phyloP scores from a whole-genome alignment of 2,888 invertebrate genomes.

The Pandemis cinnamomeana region DNA sequence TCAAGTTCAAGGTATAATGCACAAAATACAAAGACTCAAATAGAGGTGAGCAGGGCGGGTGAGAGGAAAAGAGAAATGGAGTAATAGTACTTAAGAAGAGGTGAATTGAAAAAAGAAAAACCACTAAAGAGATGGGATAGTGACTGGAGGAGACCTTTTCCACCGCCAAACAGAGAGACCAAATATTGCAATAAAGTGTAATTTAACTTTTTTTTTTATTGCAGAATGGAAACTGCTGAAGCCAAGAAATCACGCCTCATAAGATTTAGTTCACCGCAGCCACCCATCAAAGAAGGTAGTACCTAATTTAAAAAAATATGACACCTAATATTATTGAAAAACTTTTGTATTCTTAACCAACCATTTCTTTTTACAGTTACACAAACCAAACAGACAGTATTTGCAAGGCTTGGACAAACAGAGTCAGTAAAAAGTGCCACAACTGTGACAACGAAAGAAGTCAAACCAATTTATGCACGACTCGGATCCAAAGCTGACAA shows the following conservation, averaged over 20 bases:
- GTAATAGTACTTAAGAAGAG: too few species aligned
- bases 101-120: too few species aligned
- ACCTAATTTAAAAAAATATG: not conserved
- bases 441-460: slow-evolving; percentile 45
- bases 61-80: too few species aligned
- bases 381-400: slow-evolving; percentile 65
- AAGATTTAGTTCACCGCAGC: slow-evolving; percentile 58
- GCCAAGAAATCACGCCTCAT: slow-evolving; percentile 70
- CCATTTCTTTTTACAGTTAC: slow-evolving; percentile 37
- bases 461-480: slow-evolving; percentile 71
- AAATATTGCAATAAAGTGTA: too few species aligned
- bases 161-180: too few species aligned
- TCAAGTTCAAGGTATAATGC: too few species aligned
- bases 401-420: slow-evolving; percentile 71
- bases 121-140: too few species aligned
- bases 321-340: not conserved
- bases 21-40: too few species aligned
- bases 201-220: slow-evolving; percentile 36
- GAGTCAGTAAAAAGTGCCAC: slow-evolving; percentile 52
- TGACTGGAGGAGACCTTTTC: too few species aligned
- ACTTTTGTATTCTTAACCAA: not conserved
- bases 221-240: slow-evolving; percentile 51
- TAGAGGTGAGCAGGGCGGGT: too few species aligned
- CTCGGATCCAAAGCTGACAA: slow-evolving; percentile 66
- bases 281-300: slow-evolving; percentile 64